These are phyloP conservation scores for Coecobrya sp. DNA, from an alignment of 2,888 invertebrate species.

Conservation along the genomic window DNA sequence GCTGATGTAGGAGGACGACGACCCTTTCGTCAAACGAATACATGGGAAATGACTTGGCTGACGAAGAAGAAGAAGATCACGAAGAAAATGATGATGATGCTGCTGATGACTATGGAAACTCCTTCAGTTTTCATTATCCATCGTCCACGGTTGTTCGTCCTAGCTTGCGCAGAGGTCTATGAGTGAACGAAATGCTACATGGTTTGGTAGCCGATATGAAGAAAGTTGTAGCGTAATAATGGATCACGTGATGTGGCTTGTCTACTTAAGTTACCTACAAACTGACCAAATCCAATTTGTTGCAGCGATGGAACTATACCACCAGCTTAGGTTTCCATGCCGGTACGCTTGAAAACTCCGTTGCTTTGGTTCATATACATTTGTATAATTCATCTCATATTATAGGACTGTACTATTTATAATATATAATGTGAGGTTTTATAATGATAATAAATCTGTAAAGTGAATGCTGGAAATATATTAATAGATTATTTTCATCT, in stretches of 20 bases:
- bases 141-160: neutral
- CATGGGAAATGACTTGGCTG: neutral
- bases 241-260: neutral
- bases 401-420: neutral
- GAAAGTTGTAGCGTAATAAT: neutral
- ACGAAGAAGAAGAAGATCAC: neutral
- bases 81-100: neutral
- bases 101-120: neutral
- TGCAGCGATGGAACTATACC: neutral
- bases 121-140: constrained; percentile 1
- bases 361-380: neutral
- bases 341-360: neutral
- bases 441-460: neutral
- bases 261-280: constrained; percentile 15
- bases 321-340: neutral
- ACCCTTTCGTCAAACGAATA: neutral
- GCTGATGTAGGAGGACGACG: neutral
- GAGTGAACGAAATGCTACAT: neutral
- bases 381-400: neutral
- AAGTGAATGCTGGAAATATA: no score
- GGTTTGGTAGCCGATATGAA: neutral
- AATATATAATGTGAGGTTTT: neutral
- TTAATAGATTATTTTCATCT: no score
- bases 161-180: neutral
- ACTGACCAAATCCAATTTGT: constrained; percentile 56